Base-by-base conservation (phyloP, 2,113 vertebrate species). In the Illadopsis cleaveri region DNA sequence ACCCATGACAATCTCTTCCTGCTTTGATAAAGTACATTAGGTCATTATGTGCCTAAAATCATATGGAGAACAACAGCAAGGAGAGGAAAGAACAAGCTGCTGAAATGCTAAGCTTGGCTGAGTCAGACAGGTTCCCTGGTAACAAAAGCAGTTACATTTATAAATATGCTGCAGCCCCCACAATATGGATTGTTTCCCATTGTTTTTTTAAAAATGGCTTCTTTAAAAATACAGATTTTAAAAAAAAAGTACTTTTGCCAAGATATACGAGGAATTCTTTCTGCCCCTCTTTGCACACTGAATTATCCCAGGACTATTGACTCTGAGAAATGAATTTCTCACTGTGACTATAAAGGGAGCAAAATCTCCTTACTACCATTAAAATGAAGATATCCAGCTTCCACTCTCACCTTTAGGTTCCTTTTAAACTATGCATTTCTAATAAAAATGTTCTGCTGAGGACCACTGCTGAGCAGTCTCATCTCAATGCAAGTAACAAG, bases 81-180 rank as follows among this genome's bases (percentile, higher is more conserved):
- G 58, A 72, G 93, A 89, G 79, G 86, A 82, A 94, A 97, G 92
- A 98, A 97, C 94, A 97, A 96, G 89, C 93, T 96, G 94, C 97
- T 97, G 80, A 93, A 96, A 96, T 78, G 94, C 77, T 93, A 96
- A 96, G 71, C 90, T 95, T 94, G 95, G 94, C 84, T 97, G 95
- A 98, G 94, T 98, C 97, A 97, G 94, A 97, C 69, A 97, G 94
- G 97, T 97, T 98, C 61, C 95, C 82, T 97, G 91, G 97, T 98
- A 97, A 98, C 96, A 97, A 97, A 97, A 87, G 90, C 65, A 96
- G 95, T 72, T 96, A 93, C 66, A 86, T 91, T 96, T 98, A 97
- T 97, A 97, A 98, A 97, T 96, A 96, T 75, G 66, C 82, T 88
- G 89, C 88, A 72, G 60, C 95, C 94, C 62, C 94, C 94, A 97